Evolutionary conservation across 2,888 invertebrate genomes (phyloP).

Genomic region (Phragmatobia fuliginosa): DNA sequence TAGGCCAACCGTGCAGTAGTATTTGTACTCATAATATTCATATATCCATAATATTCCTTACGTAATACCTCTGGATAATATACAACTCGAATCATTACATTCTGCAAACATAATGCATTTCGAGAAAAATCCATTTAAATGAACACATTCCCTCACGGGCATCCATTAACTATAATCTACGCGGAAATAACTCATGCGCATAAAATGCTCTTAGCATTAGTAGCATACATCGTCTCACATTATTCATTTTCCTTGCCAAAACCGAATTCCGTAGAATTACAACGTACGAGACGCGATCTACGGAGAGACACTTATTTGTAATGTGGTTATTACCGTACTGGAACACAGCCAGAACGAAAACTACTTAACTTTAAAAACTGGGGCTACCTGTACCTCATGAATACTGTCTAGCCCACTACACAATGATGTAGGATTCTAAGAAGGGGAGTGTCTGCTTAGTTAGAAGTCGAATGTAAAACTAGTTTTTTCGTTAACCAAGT

Average conservation of each 20-base stretch:
- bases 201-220: constrained; percentile 41
- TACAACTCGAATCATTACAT: constrained; percentile 4
- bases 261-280: constrained; percentile 53
- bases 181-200: constrained; percentile 36
- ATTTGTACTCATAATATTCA: too few species aligned
- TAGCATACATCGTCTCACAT: constrained; percentile 43
- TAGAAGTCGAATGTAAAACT: background rate
- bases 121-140: constrained; percentile 16
- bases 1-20: too few species aligned
- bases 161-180: constrained; percentile 33
- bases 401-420: constrained; percentile 45
- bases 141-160: constrained; percentile 18
- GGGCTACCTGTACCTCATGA: constrained; percentile 68
- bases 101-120: constrained; percentile 5
- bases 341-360: constrained; percentile 66
- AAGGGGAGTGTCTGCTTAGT: constrained; percentile 14
- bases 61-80: background rate
- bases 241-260: constrained; percentile 51
- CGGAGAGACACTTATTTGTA: constrained; percentile 69
- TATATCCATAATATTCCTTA: background rate
- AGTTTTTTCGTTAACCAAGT: background rate
- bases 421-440: constrained; percentile 29
- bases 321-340: constrained; percentile 72
- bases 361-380: constrained; percentile 71
- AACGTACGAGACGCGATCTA: constrained; percentile 56